Base-by-base conservation (phyloP, 2,888 invertebrate genomes). In the Dasypogon diadema region DNA sequence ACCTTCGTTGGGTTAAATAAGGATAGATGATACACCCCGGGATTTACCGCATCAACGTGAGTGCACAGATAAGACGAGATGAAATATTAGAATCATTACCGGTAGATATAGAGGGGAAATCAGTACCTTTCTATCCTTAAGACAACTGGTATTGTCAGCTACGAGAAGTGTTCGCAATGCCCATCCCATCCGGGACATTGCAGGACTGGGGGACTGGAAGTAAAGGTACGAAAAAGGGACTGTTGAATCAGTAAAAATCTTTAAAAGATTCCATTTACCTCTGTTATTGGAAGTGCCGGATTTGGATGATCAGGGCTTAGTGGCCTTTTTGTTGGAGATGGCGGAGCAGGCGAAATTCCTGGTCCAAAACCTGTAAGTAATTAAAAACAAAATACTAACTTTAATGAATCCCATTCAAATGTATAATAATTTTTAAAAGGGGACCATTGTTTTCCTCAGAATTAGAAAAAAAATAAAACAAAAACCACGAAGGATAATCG, bases 131-230 rank as follows among this genome's bases (percentile, higher is more conserved):
- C 89, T 88, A 86, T 91, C 91, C 79, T 90, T 87, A 74, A 91
- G 88, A 85, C 91, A 88, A 80, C 89, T 89, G 37, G 90, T 89
- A 56, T 88, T 88, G 80, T 90, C 89, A 82, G 91, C 88, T 79
- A 92, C 85, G 77, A 93, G 87, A 78, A 92, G 85, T 12, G 91
- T 91, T 77, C 92, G 87, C 65, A 93, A 83, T 10, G 92, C 91
- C 89, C 91, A 90, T 75, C 92, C 92, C 80, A 92, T 91, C 80
- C 91, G 88, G 75, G 89, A 88, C 85, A 92, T 89, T 81, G 89
- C 88, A 79, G 90, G 88, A 81, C 91, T 91, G 63, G 92, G 91
- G 74, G 88, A 84, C 89, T 89, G 83, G 3, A 80, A 80, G 24
- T 48, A 55, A n/a, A 77, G 76, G 22, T 30, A 68, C 74, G 4